Evolutionary conservation across 1,140 invertebrate species (phyloP).

Genomic region (Brachionus koreanus): DNA sequence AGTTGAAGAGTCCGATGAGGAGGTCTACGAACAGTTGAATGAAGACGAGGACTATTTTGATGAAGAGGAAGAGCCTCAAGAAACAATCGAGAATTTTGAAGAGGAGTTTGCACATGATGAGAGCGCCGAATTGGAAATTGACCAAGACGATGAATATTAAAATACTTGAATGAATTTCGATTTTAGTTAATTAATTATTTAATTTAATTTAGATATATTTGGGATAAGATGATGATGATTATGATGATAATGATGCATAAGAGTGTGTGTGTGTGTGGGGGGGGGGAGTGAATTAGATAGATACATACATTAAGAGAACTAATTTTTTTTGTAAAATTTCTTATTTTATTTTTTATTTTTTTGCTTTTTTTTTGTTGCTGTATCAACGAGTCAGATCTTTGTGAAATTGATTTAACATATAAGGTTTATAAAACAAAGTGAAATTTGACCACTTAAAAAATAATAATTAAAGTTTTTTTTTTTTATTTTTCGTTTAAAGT

Average conservation of each 20-base stretch:
- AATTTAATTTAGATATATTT: background rate
- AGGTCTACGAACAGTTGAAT: conserved; percentile 12
- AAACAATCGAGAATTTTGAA: background rate
- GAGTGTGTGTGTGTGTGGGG: too few species aligned
- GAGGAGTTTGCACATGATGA: background rate
- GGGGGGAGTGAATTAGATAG: too few species aligned
- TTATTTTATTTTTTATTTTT: background rate
- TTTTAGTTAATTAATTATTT: background rate
- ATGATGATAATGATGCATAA: too few species aligned
- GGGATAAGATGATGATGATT: background rate
- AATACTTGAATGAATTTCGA: background rate
- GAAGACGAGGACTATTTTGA: conserved; percentile 11
- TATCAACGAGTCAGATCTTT: background rate
- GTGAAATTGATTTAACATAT: background rate
- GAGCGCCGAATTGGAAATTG: background rate
- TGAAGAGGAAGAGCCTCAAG: background rate
- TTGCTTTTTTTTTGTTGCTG: background rate
- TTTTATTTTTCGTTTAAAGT: background rate
- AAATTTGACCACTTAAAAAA: conserved; percentile 3
- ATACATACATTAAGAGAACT: too few species aligned
- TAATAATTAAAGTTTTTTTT: background rate
- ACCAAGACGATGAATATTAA: background rate
- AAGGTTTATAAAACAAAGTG: background rate
- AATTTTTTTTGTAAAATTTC: background rate
- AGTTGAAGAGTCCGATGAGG: background rate